Evolutionary conservation across 2,113 vertebrate genomes (phyloP).

Genomic region (Aptenodytes forsteri): DNA sequence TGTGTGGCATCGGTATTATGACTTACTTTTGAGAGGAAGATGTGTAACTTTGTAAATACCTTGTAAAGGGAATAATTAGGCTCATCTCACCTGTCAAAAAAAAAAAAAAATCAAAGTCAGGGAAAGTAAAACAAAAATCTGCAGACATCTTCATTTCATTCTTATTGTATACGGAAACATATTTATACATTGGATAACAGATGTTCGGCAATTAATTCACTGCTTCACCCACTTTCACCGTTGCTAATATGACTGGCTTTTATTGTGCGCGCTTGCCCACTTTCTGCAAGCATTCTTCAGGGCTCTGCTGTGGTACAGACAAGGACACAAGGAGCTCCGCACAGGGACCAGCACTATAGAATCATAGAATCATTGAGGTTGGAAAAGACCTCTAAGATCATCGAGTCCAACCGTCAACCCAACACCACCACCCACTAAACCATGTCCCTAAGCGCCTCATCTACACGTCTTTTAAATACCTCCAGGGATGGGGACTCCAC

Average conservation of each 20-base stretch:
- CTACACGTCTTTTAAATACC: no score
- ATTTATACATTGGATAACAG: neutral
- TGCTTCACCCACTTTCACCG: neutral
- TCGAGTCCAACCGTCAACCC: no score
- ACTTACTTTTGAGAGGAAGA: neutral
- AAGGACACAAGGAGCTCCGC: neutral
- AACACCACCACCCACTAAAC: no score
- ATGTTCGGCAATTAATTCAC: neutral
- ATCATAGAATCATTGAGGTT: no score
- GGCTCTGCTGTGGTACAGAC: neutral
- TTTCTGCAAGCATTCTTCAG: neutral
- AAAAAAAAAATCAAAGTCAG: neutral
- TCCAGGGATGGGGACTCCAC: no score
- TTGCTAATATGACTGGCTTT: neutral
- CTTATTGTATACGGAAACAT: neutral
- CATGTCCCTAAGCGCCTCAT: no score
- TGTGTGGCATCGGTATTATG: neutral
- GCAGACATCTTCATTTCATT: neutral
- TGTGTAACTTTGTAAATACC: neutral
- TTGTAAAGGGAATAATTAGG: neutral
- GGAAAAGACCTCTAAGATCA: no score
- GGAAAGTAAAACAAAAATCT: neutral
- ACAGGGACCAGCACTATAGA: neutral
- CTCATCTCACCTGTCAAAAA: neutral
- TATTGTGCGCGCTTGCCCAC: accelerated